Base-by-base conservation (phyloP, 2,113 vertebrate genomes). In the Archocentrus centrarchus region DNA sequence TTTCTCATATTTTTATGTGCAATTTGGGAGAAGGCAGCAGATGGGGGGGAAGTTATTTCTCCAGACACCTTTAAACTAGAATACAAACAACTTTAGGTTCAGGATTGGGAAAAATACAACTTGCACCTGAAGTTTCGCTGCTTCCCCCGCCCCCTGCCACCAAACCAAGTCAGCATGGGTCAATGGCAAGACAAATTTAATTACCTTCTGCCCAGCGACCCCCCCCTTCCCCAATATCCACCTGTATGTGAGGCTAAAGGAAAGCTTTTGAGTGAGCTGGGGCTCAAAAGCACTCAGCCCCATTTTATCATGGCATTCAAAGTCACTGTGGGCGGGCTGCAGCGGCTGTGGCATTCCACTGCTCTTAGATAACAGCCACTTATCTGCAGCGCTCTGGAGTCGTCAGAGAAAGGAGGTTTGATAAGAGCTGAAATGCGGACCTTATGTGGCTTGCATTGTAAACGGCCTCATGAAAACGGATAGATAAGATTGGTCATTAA, bases 401-500 rank as follows among this genome's bases (percentile, higher is more conserved):
- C 84, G 70, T 90, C 92, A 83, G 88, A 92, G 92, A 93, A 93
- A 92, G 87, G 70, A 82, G 87, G 88, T 66, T 92, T 89, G 94
- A 93, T 94, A 94, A 92, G 90, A 79, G 84, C 79, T 87, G 82
- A 91, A 93, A 93, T 93, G 84, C 75, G 88, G 89, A 90, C 93
- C 90, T 75, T 83, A 80, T 93, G 92, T 88, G 90, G 88, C 85
- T 82, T 85, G 92, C 91, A 94, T 93, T 86, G 87, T 89, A 93
- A 93, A 92, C 30, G 60, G 82, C 58, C 83, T 83, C 70, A 68
- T 88, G 87, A 85, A 94, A 91, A 70, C 17, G 90, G 75, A 63
- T 1, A 89, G 94, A 94, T 94, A 93, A 93, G 87, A 88, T 91
- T 86, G 82, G 88, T 90, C 91, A 94, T 93, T 93, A 92, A 93